phyloP scores from a whole-genome alignment of 2,113 vertebrate genomes.

The Syngnathus typhle region DNA sequence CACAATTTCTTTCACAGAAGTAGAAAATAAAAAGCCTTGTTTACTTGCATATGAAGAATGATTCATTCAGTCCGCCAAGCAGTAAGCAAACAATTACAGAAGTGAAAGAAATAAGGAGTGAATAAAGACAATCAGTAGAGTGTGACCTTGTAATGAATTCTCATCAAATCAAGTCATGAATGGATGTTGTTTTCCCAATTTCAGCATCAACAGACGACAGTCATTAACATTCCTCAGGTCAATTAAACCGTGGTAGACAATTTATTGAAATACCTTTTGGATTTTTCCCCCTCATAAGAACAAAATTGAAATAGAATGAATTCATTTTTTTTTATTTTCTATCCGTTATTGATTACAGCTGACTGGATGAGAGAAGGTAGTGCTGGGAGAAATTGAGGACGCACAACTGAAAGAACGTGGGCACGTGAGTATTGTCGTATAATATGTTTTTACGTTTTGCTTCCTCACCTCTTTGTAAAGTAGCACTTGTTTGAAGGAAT shows the following conservation, averaged over 20 bases:
- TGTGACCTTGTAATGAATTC: conserved; percentile 2
- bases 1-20: neutral
- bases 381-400: too few relatives aligned
- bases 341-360: too few relatives aligned
- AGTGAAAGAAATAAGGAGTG: neutral
- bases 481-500: too few relatives aligned
- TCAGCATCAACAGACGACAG: neutral
- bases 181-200: neutral
- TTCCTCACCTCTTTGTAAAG: too few relatives aligned
- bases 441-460: too few relatives aligned
- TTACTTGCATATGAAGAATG: conserved; percentile 8
- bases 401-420: too few relatives aligned
- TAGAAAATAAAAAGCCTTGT: neutral
- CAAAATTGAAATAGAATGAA: too few relatives aligned
- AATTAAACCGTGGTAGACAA: neutral
- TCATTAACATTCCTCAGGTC: neutral
- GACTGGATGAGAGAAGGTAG: too few relatives aligned
- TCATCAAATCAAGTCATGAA: neutral
- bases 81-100: conserved; percentile 4
- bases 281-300: too few relatives aligned
- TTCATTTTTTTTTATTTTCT: too few relatives aligned
- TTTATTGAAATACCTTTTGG: too few relatives aligned
- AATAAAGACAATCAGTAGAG: neutral
- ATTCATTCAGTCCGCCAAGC: conserved; percentile 12
- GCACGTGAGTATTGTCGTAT: too few relatives aligned